A percentile compares a stretch with the other conserved stretches of the same genome.
These are phyloP conservation scores for Tenebrosternarchus preto DNA, from an alignment of 2,113 vertebrate genomes.

Conservation along the genomic window DNA sequence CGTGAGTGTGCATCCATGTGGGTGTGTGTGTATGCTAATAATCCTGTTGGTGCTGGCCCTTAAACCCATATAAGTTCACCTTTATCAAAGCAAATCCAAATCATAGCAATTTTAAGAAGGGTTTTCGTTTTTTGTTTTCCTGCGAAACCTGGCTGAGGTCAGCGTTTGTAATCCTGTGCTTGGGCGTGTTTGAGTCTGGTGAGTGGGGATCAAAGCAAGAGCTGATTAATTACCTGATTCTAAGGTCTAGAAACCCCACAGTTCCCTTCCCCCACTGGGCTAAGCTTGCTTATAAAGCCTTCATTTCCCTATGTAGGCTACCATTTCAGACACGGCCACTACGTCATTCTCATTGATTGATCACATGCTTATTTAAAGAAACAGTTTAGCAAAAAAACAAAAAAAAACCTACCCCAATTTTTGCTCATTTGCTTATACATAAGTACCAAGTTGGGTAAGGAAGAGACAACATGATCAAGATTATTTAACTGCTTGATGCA, in stretches of 20 bases:
- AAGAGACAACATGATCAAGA: too few relatives aligned
- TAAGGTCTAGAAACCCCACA: constrained; percentile 57
- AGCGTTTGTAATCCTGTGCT: constrained; percentile 61
- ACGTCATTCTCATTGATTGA: too few relatives aligned
- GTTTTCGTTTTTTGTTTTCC: too few relatives aligned
- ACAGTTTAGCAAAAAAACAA: not conserved
- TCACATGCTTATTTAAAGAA: not conserved
- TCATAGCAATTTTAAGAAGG: not conserved
- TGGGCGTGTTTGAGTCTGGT: constrained; percentile 62
- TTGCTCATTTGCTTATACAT: too few relatives aligned
- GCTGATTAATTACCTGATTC: constrained; percentile 75
- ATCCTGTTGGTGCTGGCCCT: not conserved
- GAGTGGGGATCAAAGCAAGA: constrained; percentile 63
- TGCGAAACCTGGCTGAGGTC: constrained; percentile 23
- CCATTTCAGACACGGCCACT: not conserved
- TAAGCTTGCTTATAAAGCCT: constrained; percentile 65
- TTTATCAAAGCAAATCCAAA: not conserved
- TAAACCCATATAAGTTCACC: not conserved
- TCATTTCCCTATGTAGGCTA: constrained; percentile 24
- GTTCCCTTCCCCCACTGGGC: constrained; percentile 38
- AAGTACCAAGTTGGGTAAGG: too few relatives aligned
- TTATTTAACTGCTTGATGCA: too few relatives aligned
- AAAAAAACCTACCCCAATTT: too few relatives aligned
- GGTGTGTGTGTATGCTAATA: not conserved
- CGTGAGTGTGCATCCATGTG: too few relatives aligned